Percentiles rank a stretch among this genome's conserved stretches.
Evolutionary conservation across 2,113 vertebrate genomes (phyloP).

Genomic region (Fregetta grallaria): DNA sequence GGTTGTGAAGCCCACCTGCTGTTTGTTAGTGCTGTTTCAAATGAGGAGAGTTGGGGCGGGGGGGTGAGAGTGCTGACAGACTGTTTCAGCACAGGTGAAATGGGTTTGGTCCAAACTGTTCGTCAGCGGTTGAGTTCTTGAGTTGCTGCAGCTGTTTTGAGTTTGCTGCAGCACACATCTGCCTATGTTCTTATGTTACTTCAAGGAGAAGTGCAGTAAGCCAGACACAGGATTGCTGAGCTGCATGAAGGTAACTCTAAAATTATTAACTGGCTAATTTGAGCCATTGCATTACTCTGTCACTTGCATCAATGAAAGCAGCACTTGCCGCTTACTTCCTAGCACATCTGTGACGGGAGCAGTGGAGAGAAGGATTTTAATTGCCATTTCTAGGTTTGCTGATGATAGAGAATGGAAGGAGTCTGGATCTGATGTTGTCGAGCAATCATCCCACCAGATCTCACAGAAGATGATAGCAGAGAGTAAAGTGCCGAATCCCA

Average conservation of each 20-base stretch:
- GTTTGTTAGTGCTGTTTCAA: neutral
- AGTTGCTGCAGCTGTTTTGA: neutral
- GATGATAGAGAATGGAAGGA: neutral
- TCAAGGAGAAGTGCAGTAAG: neutral
- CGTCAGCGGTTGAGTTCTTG: neutral
- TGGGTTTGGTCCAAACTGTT: neutral
- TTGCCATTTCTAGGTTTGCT: neutral
- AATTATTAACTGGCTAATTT: neutral
- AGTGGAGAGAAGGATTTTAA: neutral
- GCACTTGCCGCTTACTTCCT: neutral
- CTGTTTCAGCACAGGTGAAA: neutral
- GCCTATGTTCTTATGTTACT: neutral
- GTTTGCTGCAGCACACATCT: neutral
- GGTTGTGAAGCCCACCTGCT: neutral
- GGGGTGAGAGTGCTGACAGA: neutral
- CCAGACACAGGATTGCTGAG: neutral
- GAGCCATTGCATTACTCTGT: neutral
- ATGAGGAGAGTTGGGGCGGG: neutral
- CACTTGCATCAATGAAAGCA: neutral
- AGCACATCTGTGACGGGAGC: neutral
- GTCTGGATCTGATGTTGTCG: neutral
- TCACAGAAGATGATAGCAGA: neutral
- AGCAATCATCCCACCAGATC: neutral
- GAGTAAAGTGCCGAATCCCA: neutral
- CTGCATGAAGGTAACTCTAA: neutral